These are phyloP conservation scores for Hippocampus zosterae DNA, from an alignment of 2,113 vertebrate species.

Conservation along the genomic window DNA sequence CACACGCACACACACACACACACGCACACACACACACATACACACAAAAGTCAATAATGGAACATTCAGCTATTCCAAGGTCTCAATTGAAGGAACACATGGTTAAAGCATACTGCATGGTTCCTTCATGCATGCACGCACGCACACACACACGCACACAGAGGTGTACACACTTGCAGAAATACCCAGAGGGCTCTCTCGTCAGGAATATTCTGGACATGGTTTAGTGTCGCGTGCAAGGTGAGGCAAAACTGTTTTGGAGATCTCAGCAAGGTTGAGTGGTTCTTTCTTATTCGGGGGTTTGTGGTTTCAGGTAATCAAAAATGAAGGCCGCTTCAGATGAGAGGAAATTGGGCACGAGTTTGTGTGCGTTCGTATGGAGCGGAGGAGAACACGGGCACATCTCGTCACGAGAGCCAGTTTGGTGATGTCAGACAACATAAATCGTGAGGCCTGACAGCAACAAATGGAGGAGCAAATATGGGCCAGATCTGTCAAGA, in stretches of 20 bases:
- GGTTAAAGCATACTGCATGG: constrained; percentile 35
- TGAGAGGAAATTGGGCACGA: constrained; percentile 15
- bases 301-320: constrained; percentile 50
- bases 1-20: constrained; percentile 9
- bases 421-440: constrained; percentile 66
- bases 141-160: neutral
- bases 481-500: constrained; percentile 59
- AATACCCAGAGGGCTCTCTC: neutral
- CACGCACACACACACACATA: constrained; percentile 5
- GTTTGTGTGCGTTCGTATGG: constrained; percentile 21
- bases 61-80: constrained; percentile 65
- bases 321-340: constrained; percentile 42
- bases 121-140: constrained; percentile 24
- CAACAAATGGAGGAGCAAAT: constrained; percentile 55
- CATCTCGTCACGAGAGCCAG: constrained; percentile 53
- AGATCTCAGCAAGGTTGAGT: constrained; percentile 32
- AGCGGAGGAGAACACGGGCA: constrained; percentile 33
- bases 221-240: constrained; percentile 16
- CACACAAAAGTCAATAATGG: constrained; percentile 35
- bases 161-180: neutral
- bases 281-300: constrained; percentile 33
- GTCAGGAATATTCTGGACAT: constrained; percentile 3
- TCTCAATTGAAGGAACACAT: constrained; percentile 49
- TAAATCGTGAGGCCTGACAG: constrained; percentile 63
- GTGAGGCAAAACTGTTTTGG: constrained; percentile 27